Evolutionary conservation across 2,113 vertebrate species (phyloP).

Genomic region (Cepphus grylle): DNA sequence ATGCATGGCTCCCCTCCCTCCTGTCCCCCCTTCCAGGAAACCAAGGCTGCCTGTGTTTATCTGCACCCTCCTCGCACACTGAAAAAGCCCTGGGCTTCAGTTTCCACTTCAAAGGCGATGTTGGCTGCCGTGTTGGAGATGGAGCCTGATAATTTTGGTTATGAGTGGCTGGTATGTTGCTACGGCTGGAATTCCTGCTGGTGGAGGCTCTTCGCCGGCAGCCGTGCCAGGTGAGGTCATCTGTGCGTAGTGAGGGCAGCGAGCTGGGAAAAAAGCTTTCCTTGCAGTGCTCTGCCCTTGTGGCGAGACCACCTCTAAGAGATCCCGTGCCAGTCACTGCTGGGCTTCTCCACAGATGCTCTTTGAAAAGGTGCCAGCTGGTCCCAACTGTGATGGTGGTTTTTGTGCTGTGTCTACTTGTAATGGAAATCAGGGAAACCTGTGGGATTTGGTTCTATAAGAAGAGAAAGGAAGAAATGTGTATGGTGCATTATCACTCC

Average conservation of each 20-base stretch:
- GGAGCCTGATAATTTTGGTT: constrained; percentile 62
- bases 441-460: not conserved
- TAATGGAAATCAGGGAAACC: not conserved
- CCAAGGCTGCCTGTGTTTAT: not conserved
- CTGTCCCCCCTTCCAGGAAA: constrained; percentile 22
- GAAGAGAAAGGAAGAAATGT: not conserved
- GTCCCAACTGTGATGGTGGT: not conserved
- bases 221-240: constrained; percentile 9
- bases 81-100: constrained; percentile 12
- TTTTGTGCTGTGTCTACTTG: not conserved
- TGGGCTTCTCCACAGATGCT: not conserved
- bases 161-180: constrained; percentile 35
- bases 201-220: not conserved
- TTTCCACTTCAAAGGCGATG: constrained; percentile 55
- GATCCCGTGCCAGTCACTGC: not conserved
- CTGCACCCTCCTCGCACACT: not conserved
- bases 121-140: constrained; percentile 47
- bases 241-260: not conserved
- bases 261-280: not conserved
- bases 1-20: not conserved
- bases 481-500: not conserved
- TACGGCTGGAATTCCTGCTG: constrained; percentile 9
- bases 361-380: not conserved
- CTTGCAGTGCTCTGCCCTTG: constrained; percentile 13
- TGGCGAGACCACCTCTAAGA: constrained; percentile 56